A percentile compares a stretch with the other conserved stretches of the same genome.
phyloP scores from a whole-genome alignment of 2,113 vertebrate genomes.

The Hypocryptadius cinnamomeus region DNA sequence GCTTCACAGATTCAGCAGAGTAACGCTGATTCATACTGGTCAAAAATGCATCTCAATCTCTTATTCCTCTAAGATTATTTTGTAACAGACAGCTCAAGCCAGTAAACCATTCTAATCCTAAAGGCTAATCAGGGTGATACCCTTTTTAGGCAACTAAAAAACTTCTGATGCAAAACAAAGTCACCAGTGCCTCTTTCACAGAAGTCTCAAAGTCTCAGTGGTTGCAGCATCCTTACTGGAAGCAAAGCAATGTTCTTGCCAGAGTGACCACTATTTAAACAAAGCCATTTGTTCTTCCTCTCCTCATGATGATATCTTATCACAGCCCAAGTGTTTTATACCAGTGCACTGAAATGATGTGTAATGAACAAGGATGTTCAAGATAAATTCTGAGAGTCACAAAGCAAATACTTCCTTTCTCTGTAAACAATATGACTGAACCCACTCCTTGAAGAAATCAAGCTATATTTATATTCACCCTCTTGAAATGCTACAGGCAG shows the following conservation, averaged over 20 bases:
- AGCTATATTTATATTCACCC: constrained; percentile 80
- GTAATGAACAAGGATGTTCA: constrained; percentile 58
- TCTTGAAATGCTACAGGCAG: constrained; percentile 77
- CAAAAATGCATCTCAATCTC: not conserved
- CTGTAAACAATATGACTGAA: constrained; percentile 81
- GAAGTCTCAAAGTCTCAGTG: not conserved
- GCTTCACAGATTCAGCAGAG: not conserved
- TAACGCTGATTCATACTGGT: not conserved
- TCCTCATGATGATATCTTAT: constrained; percentile 58
- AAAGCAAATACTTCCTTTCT: constrained; percentile 71
- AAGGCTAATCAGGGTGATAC: not conserved
- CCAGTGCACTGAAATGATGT: constrained; percentile 63
- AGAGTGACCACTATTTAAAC: constrained; percentile 56
- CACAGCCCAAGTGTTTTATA: constrained; percentile 59
- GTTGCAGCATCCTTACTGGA: constrained; percentile 23
- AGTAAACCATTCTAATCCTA: not conserved
- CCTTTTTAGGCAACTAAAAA: not conserved
- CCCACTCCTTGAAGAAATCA: constrained; percentile 79
- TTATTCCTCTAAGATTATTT: not conserved
- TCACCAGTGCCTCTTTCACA: not conserved
- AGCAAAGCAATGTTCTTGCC: constrained; percentile 14
- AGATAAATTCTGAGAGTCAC: constrained; percentile 65
- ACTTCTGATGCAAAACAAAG: not conserved
- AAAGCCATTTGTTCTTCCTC: constrained; percentile 63
- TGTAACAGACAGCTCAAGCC: not conserved